Conservation (phyloP, 2,888 invertebrate genomes). For the Biston stratarius region DNA sequence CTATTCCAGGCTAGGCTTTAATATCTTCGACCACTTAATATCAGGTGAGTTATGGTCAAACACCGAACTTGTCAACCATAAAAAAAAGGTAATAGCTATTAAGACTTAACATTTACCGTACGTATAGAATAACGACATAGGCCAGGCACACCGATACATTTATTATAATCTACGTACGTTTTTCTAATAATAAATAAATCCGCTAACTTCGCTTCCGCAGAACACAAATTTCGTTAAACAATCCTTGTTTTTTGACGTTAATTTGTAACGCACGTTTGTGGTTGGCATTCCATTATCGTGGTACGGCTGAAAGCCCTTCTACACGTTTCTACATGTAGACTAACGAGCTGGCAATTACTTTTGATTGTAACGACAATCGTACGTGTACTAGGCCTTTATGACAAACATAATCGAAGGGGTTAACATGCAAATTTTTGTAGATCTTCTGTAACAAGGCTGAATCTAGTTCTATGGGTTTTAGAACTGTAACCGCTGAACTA, state of each 20-base stretch:
- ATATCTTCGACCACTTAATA: no score
- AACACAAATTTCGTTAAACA: conserved; percentile 30
- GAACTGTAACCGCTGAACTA: neutral
- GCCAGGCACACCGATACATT: neutral
- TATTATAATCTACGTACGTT: no score
- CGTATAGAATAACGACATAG: no score
- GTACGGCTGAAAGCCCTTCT: conserved; percentile 25
- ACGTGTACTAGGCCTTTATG: conserved; percentile 27
- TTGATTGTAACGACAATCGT: conserved; percentile 35
- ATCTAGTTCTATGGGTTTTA: neutral
- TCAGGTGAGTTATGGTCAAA: no score
- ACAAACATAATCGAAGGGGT: conserved; percentile 31
- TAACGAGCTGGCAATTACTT: conserved; percentile 36
- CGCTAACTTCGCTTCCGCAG: conserved; percentile 12
- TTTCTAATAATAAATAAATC: conserved; percentile 3
- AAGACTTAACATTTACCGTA: no score
- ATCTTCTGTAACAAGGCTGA: neutral
- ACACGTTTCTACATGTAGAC: conserved; percentile 21
- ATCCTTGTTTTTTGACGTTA: conserved; percentile 31
- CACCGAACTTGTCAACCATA: no score
- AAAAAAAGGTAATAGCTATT: no score
- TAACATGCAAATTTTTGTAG: conserved; percentile 25
- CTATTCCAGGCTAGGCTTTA: no score
- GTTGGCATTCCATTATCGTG: conserved; percentile 34
- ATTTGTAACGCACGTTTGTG: conserved; percentile 25